Percentiles rank a stretch among this genome's conserved stretches.
Conservation (phyloP, 2,797 vertebrate genomes). For the Phrynocephalus vlangalii region DNA sequence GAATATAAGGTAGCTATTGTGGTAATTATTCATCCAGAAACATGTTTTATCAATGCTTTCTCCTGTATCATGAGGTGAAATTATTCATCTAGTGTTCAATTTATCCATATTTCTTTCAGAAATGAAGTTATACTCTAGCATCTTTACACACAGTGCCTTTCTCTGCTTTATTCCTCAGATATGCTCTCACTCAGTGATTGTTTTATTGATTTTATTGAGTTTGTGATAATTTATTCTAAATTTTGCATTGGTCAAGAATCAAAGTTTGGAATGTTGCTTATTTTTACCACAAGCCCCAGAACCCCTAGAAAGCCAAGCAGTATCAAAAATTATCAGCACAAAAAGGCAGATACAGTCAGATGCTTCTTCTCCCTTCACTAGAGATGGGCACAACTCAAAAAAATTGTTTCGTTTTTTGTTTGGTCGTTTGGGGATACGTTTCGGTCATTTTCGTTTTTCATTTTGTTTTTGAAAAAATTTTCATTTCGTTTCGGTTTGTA, state of each 20-base stretch:
- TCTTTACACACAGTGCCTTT: neutral
- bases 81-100: neutral
- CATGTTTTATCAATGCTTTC: neutral
- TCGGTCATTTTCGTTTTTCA: too few species aligned
- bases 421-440: too few species aligned
- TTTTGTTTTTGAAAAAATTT: too few species aligned
- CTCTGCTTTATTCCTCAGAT: neutral
- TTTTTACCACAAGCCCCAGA: too few species aligned
- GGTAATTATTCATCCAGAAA: conserved; percentile 22
- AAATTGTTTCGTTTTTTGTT: too few species aligned
- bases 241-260: neutral
- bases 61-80: neutral
- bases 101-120: neutral
- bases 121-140: neutral
- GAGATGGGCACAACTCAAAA: too few species aligned
- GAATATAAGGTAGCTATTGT: conserved; percentile 31
- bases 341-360: too few species aligned
- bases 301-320: neutral
- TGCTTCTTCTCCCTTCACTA: too few species aligned
- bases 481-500: too few species aligned
- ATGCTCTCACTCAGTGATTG: neutral
- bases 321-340: too few species aligned
- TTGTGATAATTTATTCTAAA: neutral
- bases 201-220: neutral
- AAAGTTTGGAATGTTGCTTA: neutral